These are phyloP conservation scores for Penaeus indicus DNA, from an alignment of 1,140 invertebrate species.

Conservation along the genomic window DNA sequence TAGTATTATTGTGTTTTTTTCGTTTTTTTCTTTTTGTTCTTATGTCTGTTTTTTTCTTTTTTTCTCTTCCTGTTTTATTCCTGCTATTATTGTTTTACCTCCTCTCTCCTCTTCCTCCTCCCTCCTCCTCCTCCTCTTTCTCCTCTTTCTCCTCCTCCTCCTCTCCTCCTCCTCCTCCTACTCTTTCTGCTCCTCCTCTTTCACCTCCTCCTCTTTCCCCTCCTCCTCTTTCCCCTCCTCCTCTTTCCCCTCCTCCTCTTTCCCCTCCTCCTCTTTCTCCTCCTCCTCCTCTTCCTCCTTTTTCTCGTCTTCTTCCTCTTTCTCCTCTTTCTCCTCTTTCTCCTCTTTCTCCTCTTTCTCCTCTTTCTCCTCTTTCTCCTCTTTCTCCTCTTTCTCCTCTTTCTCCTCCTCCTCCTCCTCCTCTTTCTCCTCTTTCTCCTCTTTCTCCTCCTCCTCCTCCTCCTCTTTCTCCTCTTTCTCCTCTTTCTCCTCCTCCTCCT, in stretches of 20 bases:
- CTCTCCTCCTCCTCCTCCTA: too few relatives aligned
- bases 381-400: background rate
- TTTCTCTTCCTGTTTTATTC: too few relatives aligned
- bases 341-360: background rate
- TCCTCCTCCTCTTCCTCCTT: background rate
- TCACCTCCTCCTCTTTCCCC: background rate
- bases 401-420: background rate
- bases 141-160: background rate
- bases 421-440: too few relatives aligned
- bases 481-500: background rate
- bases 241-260: background rate
- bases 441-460: background rate
- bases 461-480: background rate
- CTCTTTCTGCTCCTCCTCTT: conserved; percentile 3
- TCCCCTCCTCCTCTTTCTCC: background rate
- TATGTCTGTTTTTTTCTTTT: too few relatives aligned
- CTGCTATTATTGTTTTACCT: too few relatives aligned
- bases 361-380: background rate
- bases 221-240: background rate
- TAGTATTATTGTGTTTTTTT: too few relatives aligned
- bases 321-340: background rate
- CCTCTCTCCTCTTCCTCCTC: too few relatives aligned
- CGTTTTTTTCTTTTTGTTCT: too few relatives aligned
- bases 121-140: too few relatives aligned
- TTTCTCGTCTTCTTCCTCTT: background rate